Conservation (phyloP, 2,888 invertebrate species). For the Ophioninae sp. region DNA sequence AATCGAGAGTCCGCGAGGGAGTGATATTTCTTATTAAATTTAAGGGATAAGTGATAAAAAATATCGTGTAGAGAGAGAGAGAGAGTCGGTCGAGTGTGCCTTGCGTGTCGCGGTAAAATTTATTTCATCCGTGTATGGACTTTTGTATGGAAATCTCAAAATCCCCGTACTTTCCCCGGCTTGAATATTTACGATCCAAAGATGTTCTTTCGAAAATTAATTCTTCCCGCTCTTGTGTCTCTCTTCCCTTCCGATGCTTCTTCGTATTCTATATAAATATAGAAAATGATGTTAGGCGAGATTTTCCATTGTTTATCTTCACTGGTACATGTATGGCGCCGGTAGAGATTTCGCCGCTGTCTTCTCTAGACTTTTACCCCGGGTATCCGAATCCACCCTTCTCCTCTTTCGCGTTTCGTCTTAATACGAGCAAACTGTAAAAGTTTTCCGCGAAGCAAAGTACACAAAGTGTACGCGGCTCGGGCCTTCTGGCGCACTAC, state of each 20-base stretch:
- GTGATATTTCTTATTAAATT: neutral
- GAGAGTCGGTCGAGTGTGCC: neutral
- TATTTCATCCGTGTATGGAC: neutral
- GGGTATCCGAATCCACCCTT: conserved; percentile 55
- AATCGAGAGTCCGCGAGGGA: neutral
- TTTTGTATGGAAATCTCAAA: neutral
- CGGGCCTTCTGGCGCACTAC: conserved; percentile 41
- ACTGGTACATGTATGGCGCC: conserved; percentile 25
- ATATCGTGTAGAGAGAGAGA: no score
- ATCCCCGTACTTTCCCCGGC: neutral
- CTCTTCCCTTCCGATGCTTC: neutral
- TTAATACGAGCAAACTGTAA: conserved; percentile 72
- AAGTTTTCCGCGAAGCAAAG: conserved; percentile 69
- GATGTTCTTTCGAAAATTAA: conserved; percentile 46
- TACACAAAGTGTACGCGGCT: conserved; percentile 56
- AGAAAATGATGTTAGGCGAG: conserved; percentile 26
- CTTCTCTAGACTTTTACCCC: conserved; percentile 40
- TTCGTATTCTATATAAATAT: conserved; percentile 24
- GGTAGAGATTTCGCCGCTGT: conserved; percentile 34
- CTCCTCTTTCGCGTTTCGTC: conserved; percentile 60
- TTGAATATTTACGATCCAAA: conserved; percentile 20
- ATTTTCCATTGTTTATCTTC: conserved; percentile 53
- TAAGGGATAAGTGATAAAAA: neutral
- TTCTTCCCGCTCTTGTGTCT: conserved; percentile 16
- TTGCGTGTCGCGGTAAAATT: neutral